Evolutionary conservation across 92 coral and sea anemone species (phyloP), one percentile per base, ranked within the genome.

Genomic region (Parazoanthus swiftii): DNA sequence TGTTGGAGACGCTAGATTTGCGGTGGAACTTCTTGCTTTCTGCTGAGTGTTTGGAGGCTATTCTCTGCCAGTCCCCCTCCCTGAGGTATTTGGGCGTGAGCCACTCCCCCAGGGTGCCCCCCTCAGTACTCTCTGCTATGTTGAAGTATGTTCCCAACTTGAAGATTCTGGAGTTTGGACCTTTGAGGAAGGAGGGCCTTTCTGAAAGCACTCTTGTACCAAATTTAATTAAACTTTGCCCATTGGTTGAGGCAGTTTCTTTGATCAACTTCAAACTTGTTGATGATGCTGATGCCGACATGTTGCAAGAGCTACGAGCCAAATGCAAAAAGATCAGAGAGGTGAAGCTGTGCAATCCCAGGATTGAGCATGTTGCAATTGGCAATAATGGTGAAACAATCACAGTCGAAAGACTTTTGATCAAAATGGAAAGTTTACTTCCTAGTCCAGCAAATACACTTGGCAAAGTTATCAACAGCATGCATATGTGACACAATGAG

Each of bases 101-200:
- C 88, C 99, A 97, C 91, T 97, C 99, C 93, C 99, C 99, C 8
- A 93, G 99, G 89, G 89, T 97, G 77, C 97, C 98, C 89, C 99
- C 99, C 58, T 91, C 99, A 51, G 98, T 94, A 26, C 87, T 97
- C 82, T 93, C 99, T 51, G 92, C 94, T 71, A 93, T 97, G 97
- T 85, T 97, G 29, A 95, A 95, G 54, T 94, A 88, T 89, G 97
- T 97, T 42, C 91, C 99, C 33, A 92, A 95, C 78, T 85, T 97
- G 81, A 95, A 94, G 91, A 94, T 97, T 66, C 89, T 97, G 76
- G 99, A 97, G 78, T 97, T 95, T 95, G 99, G 99, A 18, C 99
- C 99, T 6, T 92, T 97, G n/a, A 93, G 98, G 81, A 97, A 97
- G 85, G 99, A 97, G 79, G 94, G 97, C 66, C 91, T 97, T 18